Conservation (phyloP, 2,113 vertebrate species). For the Illadopsis cleaveri region DNA sequence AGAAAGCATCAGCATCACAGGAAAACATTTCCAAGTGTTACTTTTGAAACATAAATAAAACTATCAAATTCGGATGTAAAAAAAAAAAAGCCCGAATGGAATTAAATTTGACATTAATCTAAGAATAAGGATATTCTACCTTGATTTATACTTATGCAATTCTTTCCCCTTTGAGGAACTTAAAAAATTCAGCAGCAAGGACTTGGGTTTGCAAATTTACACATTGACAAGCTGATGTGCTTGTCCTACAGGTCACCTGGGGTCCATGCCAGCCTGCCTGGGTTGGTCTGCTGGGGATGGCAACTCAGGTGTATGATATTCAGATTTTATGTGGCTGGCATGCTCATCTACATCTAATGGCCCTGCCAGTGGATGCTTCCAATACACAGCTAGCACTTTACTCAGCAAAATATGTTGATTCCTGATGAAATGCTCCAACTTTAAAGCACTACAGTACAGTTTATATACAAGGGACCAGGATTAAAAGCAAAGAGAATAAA, state of each 20-base stretch:
- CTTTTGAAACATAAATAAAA: neutral
- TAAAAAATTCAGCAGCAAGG: neutral
- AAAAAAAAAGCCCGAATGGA: neutral
- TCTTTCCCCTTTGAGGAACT: neutral
- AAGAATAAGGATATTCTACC: neutral
- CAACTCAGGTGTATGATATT: neutral
- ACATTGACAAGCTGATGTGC: neutral
- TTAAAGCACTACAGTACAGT: neutral
- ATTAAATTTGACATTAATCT: neutral
- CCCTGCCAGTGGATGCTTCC: neutral
- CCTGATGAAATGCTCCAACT: neutral
- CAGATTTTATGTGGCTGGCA: neutral
- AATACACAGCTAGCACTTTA: neutral
- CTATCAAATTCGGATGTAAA: neutral
- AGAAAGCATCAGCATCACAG: neutral
- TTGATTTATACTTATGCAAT: neutral
- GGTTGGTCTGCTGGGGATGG: neutral
- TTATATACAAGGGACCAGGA: neutral
- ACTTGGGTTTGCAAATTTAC: neutral
- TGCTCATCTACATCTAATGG: neutral
- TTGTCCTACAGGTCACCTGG: neutral
- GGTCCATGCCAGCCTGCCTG: neutral
- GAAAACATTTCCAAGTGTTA: neutral
- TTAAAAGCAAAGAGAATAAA: neutral
- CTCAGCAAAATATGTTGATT: neutral